Evolutionary conservation across 2,888 invertebrate species (phyloP).

Genomic region (Callyntrura guangdongensis): DNA sequence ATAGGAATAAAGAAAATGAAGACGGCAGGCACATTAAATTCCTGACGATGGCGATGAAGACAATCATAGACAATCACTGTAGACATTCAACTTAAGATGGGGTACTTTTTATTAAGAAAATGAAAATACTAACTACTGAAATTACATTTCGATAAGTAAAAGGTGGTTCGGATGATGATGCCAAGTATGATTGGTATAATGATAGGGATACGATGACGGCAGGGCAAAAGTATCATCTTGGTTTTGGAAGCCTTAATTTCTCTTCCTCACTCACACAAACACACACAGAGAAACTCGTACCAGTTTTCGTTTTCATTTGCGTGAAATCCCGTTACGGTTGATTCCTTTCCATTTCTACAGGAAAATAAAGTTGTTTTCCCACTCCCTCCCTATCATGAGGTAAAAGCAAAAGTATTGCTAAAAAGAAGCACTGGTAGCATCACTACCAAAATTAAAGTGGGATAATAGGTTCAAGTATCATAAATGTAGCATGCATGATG

Average conservation of each 20-base stretch:
- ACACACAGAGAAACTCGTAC: no score
- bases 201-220: slow-evolving; percentile 39
- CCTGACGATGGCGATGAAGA: not conserved
- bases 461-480: slow-evolving; percentile 35
- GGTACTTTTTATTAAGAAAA: not conserved
- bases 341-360: slow-evolving; percentile 73
- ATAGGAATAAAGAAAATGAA: no score
- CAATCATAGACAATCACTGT: not conserved
- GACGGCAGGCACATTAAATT: not conserved
- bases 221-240: not conserved
- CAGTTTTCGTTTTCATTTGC: slow-evolving; percentile 66
- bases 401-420: not conserved
- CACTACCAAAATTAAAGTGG: not conserved
- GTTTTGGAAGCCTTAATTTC: not conserved
- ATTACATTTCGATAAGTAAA: not conserved
- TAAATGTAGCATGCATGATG: slow-evolving; percentile 40
- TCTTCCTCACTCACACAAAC: slow-evolving; percentile 10
- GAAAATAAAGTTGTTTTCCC: slow-evolving; percentile 28
- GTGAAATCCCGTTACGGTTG: slow-evolving; percentile 81
- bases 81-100: slow-evolving; percentile 26
- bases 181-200: slow-evolving; percentile 50
- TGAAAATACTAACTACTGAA: not conserved
- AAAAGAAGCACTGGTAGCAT: not conserved
- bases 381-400: not conserved
- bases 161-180: slow-evolving; percentile 18